Evolutionary conservation across 2,888 invertebrate genomes (phyloP), one percentile per base, ranked within the genome.

Genomic region (Phaonia tiefii): DNA sequence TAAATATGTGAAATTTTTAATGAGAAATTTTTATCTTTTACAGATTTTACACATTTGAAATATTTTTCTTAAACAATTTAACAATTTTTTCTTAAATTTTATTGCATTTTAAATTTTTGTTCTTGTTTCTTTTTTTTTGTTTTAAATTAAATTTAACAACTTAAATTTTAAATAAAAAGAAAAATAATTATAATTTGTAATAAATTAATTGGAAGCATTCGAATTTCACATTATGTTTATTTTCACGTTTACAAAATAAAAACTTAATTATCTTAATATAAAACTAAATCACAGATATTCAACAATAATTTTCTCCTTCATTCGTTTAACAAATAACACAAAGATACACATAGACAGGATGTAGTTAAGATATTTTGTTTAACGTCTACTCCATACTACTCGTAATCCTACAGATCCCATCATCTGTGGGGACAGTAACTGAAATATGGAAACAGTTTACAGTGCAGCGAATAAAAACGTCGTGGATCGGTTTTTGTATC

Each of bases 381-480:
- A 10, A 17, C 65, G 7, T 37, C 7, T 44, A 8, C 58, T 31
- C 13, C 11, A 60, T 26, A 60, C 7, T 58, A 54, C 54, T n/a
- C n/a, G n/a, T 39, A 58, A 20, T 5, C 39, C 25, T 66, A 74
- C 42, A 69, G 39, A 81, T 46, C 85, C 0, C 86, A 87, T 91
- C 92, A 93, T 92, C 93, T 93, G 84, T 95, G 89, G 65, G 89
- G 95, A 89, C 97, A 97, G 91, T 95, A 95, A 88, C 94, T 94
- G 89, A 95, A 95, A 90, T 96, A 93, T 69, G 97, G 97, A 91
- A 96, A 97, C 85, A 97, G 93, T 91, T 95, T 95, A 91, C 97
- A 97, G 91, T 97, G 97, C 85, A 97, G 93, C 81, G 97, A 97
- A 87, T 96, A 93, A 91, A 97, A 97, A 91, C 97, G 95, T 86